Evolutionary conservation across 2,113 vertebrate genomes (phyloP), one percentile per base, ranked within the genome.

Genomic region (Hippocampus mohnikei): DNA sequence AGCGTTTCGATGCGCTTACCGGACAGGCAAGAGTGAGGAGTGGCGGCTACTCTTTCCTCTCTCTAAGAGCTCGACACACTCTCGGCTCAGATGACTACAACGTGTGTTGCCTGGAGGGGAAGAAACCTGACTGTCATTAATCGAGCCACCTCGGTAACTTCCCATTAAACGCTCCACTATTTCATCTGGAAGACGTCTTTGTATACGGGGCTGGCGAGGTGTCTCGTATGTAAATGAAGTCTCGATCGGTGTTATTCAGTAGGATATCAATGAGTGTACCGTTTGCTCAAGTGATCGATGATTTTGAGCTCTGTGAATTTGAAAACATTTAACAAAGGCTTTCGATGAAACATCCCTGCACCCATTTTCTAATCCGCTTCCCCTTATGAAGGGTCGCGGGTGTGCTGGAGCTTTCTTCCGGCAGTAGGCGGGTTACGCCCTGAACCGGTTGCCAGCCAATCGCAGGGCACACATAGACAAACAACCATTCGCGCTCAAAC

Each of bases 131-230:
- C 64, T 9, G 20, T 72, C 78, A 81, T 88, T 81, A 88, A 88
- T 88, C 87, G 81, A 76, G 72, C 71, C 72, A 83, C 83, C 82
- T 89, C 72, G 78, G 88, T 88, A 88, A 86, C 78, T 72, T 75
- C 69, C 65, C 83, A 91, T 84, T 89, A 84, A 88, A 85, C 81
- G 69, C 71, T 76, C 85, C 78, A 86, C 83, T 82, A 84, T 85
- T 87, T 81, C 73, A 86, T 88, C 82, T 79, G 75, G 76, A 76
- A 79, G 76, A 71, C 73, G 75, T 63, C 72, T 66, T 58, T 75
- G 66, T 69, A 50, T 80, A 25, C 55, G 63, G 66, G 61, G 70
- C 71, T 67, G 48, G 71, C 65, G 29, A 40, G 63, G 73, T 72
- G 44, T 59, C 3, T 13, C 29, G 3, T 25, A 23, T 56, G 25